Evolutionary conservation across 2,113 vertebrate genomes (phyloP).

Genomic region (Sorex fumeus): DNA sequence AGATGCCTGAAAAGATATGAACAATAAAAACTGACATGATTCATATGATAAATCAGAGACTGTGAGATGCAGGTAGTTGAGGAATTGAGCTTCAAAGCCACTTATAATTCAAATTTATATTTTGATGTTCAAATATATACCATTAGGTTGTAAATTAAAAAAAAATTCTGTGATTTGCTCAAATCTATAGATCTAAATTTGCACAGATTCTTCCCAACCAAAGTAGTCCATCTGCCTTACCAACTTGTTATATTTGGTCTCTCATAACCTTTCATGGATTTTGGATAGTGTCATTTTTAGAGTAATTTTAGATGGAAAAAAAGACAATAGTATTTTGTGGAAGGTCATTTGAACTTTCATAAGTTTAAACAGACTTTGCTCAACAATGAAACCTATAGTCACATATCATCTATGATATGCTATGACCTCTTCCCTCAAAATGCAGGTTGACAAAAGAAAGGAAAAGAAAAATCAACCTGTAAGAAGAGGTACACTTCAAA

Average conservation of each 20-base stretch:
- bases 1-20: constrained; percentile 85
- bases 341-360: constrained; percentile 68
- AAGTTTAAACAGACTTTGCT: constrained; percentile 32
- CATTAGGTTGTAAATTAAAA: constrained; percentile 80
- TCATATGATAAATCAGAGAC: constrained; percentile 69
- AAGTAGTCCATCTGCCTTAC: constrained; percentile 87
- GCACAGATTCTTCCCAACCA: constrained; percentile 79
- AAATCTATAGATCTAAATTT: constrained; percentile 84
- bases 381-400: not conserved
- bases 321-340: constrained; percentile 79
- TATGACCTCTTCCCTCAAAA: constrained; percentile 42
- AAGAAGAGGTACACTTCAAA: constrained; percentile 8
- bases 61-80: constrained; percentile 81
- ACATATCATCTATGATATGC: constrained; percentile 58
- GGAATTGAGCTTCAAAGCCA: constrained; percentile 71
- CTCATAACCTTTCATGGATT: constrained; percentile 85
- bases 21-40: constrained; percentile 75
- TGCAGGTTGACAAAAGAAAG: not conserved
- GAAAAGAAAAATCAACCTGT: constrained; percentile 54
- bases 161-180: constrained; percentile 82
- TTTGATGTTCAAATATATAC: constrained; percentile 57
- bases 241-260: constrained; percentile 85
- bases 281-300: constrained; percentile 81
- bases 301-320: constrained; percentile 81
- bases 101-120: constrained; percentile 73